A percentile compares a stretch with the other conserved stretches of the same genome.
phyloP scores from a whole-genome alignment of 1,140 invertebrate species.

The Lepidurus arcticus region DNA sequence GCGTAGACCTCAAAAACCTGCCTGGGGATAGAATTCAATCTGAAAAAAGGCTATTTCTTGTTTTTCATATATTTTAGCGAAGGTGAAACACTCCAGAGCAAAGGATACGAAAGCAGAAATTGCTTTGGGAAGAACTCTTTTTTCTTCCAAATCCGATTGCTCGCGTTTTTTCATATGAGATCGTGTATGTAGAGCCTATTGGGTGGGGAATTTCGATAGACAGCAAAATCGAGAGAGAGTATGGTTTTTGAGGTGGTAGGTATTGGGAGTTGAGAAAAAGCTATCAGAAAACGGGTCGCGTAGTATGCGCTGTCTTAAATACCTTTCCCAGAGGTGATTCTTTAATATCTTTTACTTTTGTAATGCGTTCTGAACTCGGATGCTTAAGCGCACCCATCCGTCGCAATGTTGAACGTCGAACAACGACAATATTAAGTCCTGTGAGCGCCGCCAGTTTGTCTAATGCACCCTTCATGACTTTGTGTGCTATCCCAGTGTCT shows the following conservation, averaged over 20 bases:
- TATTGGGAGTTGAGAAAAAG: conserved; percentile 14
- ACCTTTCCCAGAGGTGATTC: neutral
- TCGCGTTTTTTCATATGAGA: neutral
- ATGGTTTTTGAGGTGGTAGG: neutral
- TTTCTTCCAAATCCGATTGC: neutral
- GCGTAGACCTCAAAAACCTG: neutral
- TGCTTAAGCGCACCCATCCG: neutral
- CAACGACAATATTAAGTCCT: neutral
- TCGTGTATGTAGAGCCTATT: neutral
- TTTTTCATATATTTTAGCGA: neutral
- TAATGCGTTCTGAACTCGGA: neutral
- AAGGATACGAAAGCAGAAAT: neutral
- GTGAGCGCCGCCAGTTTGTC: neutral
- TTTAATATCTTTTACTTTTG: neutral
- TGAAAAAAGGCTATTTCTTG: neutral
- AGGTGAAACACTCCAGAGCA: neutral
- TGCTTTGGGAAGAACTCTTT: neutral
- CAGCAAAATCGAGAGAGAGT: neutral
- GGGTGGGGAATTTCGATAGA: neutral
- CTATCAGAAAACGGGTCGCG: neutral
- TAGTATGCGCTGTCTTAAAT: neutral
- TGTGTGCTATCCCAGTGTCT: no score
- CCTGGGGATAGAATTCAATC: neutral
- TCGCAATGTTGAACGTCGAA: neutral
- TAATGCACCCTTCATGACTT: no score